Evolutionary conservation across 2,888 invertebrate species (phyloP).

Genomic region (Melanostoma scalare): DNA sequence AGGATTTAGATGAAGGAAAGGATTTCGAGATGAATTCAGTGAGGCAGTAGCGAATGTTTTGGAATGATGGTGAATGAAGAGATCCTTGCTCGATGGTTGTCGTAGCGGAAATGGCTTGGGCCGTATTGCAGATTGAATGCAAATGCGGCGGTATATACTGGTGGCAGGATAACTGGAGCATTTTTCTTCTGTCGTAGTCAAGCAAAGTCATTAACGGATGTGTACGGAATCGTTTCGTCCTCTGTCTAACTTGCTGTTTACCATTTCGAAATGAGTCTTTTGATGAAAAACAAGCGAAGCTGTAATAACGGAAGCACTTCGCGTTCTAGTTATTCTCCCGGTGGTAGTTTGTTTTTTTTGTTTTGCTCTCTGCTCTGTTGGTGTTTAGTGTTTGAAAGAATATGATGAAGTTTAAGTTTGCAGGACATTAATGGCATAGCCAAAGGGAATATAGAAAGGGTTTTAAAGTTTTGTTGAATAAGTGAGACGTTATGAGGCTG

Average conservation of each 20-base stretch:
- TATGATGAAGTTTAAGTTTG: slow-evolving; percentile 33
- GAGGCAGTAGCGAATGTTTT: no score
- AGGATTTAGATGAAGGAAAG: slow-evolving; percentile 5
- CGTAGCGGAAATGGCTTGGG: slow-evolving; percentile 52
- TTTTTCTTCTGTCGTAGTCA: background rate
- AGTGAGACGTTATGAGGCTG: background rate
- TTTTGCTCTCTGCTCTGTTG: slow-evolving; percentile 7
- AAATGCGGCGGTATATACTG: slow-evolving; percentile 37
- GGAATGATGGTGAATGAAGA: background rate
- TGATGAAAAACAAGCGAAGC: slow-evolving; percentile 42
- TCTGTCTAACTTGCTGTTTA: slow-evolving; percentile 44
- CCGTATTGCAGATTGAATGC: slow-evolving; percentile 54
- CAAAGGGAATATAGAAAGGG: slow-evolving; percentile 37
- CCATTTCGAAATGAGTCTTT: slow-evolving; percentile 53
- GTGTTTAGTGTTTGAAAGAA: no score
- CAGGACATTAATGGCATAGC: slow-evolving; percentile 16
- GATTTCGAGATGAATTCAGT: background rate
- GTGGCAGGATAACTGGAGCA: slow-evolving; percentile 29
- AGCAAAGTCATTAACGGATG: slow-evolving; percentile 50
- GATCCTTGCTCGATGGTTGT: slow-evolving; percentile 28
- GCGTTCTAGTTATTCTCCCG: slow-evolving; percentile 49
- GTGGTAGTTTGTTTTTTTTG: background rate
- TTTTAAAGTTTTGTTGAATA: slow-evolving; percentile 29
- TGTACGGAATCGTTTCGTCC: slow-evolving; percentile 23
- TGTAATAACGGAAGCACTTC: slow-evolving; percentile 50